Evolutionary conservation across 2,888 invertebrate species (phyloP).

Genomic region (Malthinus flaveolus): DNA sequence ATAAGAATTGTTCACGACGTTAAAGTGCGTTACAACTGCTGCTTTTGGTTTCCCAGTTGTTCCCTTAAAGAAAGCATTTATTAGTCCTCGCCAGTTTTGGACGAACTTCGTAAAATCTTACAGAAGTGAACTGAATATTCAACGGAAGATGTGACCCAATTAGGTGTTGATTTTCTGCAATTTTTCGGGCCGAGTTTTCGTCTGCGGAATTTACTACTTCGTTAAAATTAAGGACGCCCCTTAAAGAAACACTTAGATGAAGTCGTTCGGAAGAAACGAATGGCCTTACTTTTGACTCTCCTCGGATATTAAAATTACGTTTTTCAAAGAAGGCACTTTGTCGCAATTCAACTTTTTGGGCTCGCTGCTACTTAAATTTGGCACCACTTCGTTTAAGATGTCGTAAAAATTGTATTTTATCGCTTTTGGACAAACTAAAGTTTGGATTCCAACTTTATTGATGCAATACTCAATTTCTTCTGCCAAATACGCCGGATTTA

Average conservation of each 20-base stretch:
- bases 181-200: slow-evolving; percentile 41
- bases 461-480: slow-evolving; percentile 74
- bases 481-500: slow-evolving; percentile 76
- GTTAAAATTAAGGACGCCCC: slow-evolving; percentile 54
- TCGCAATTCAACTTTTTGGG: slow-evolving; percentile 57
- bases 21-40: slow-evolving; percentile 70
- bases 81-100: not conserved
- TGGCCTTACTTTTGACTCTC: slow-evolving; percentile 58
- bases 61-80: slow-evolving; percentile 43
- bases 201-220: slow-evolving; percentile 51
- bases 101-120: slow-evolving; percentile 40
- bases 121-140: slow-evolving; percentile 83
- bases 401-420: slow-evolving; percentile 70
- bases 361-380: slow-evolving; percentile 57
- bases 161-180: slow-evolving; percentile 53
- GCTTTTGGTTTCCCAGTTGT: slow-evolving; percentile 74
- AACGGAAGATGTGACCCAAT: slow-evolving; percentile 70
- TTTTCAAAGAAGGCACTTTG: slow-evolving; percentile 57
- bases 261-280: not conserved
- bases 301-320: slow-evolving; percentile 63
- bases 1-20: slow-evolving; percentile 75
- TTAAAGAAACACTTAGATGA: slow-evolving; percentile 36
- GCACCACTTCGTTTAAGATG: slow-evolving; percentile 62
- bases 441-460: slow-evolving; percentile 70
- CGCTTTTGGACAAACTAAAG: slow-evolving; percentile 65